Conservation (phyloP, 2,797 vertebrate genomes). For the Chiroxiphia lanceolata region DNA sequence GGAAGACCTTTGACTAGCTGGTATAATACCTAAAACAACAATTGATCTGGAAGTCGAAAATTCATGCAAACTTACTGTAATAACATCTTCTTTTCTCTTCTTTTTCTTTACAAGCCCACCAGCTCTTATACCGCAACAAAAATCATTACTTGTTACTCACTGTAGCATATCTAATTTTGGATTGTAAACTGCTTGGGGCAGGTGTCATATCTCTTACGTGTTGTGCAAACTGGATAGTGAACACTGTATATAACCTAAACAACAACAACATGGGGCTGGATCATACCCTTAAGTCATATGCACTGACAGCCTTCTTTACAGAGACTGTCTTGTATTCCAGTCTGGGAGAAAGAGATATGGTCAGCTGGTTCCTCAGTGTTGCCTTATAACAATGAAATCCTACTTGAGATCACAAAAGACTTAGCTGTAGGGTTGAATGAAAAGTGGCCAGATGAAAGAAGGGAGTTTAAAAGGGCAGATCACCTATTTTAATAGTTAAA, state of each 20-base stretch:
- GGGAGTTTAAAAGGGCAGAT: neutral
- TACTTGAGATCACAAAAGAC: neutral
- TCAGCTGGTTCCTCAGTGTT: neutral
- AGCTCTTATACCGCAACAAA: neutral
- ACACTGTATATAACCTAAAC: neutral
- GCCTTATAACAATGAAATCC: neutral
- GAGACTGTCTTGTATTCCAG: neutral
- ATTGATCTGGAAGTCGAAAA: neutral
- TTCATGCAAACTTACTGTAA: neutral
- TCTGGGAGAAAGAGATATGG: neutral
- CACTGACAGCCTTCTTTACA: neutral
- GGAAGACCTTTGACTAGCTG: neutral
- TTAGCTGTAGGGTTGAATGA: neutral
- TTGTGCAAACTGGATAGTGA: neutral
- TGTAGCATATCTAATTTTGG: constrained; percentile 16
- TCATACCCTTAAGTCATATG: neutral
- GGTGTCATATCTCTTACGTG: neutral
- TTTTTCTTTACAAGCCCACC: neutral
- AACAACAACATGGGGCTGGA: neutral
- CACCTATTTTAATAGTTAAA: neutral
- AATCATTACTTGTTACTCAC: neutral
- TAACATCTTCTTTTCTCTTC: neutral
- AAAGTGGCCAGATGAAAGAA: neutral
- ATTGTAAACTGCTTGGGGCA: constrained; percentile 21
- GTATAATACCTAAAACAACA: neutral